Evolutionary conservation across 2,797 vertebrate species (phyloP).

Genomic region (Onychomys arenicola): DNA sequence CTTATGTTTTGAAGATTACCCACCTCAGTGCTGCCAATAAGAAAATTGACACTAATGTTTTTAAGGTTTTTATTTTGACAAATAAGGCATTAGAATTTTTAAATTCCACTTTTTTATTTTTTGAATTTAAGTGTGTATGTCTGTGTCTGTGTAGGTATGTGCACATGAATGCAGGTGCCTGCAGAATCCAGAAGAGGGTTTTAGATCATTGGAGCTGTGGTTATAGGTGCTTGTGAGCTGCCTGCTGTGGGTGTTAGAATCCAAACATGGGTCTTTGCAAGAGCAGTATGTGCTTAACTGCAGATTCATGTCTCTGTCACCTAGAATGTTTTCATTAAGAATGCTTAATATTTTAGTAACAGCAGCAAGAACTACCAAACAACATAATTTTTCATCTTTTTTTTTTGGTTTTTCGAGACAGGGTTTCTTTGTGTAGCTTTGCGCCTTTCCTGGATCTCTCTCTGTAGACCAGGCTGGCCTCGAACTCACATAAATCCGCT

Average conservation of each 20-base stretch:
- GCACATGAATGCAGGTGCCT: not conserved
- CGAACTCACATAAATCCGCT: too few species aligned
- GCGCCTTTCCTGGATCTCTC: too few species aligned
- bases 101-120: not conserved
- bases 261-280: not conserved
- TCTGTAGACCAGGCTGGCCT: too few species aligned
- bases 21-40: not conserved
- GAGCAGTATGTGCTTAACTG: not conserved
- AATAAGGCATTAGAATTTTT: not conserved
- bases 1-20: not conserved
- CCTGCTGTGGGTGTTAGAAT: not conserved
- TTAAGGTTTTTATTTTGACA: slow-evolving; percentile 51
- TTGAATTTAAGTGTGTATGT: not conserved
- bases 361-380: not conserved
- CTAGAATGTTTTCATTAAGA: slow-evolving; percentile 39
- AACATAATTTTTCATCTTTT: not conserved
- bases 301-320: not conserved
- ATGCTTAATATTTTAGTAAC: not conserved
- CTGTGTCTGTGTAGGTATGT: not conserved
- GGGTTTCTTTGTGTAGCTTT: too few species aligned
- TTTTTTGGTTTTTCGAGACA: too few species aligned
- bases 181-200: not conserved
- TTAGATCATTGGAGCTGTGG: not conserved
- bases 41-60: not conserved
- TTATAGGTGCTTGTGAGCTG: not conserved